Evolutionary conservation across 2,113 vertebrate species (phyloP).

Genomic region (Sapayoa aenigma): DNA sequence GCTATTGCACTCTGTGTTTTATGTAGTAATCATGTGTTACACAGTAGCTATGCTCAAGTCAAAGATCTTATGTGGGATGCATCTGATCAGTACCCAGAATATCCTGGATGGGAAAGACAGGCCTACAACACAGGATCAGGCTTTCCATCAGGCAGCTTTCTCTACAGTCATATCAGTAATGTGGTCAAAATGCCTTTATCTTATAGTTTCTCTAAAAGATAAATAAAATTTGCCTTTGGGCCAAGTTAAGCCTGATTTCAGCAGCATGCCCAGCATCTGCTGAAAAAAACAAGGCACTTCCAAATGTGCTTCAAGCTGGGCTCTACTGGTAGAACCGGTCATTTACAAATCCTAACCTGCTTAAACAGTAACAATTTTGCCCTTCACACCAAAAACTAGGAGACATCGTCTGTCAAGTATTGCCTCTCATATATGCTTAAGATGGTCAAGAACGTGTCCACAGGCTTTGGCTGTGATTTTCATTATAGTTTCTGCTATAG

Average conservation of each 20-base stretch:
- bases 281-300: constrained; percentile 47
- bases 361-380: not conserved
- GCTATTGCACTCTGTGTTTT: not conserved
- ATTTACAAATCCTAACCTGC: constrained; percentile 23
- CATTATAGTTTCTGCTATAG: not conserved
- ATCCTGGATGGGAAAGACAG: not conserved
- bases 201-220: not conserved
- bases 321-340: not conserved
- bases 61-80: not conserved
- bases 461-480: not conserved
- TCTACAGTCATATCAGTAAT: not conserved
- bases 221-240: not conserved
- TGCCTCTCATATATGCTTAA: not conserved
- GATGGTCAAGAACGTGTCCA: not conserved
- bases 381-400: not conserved
- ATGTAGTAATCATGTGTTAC: not conserved
- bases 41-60: not conserved
- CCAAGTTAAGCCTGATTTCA: not conserved
- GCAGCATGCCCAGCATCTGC: constrained; percentile 5
- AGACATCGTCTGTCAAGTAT: not conserved
- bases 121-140: not conserved
- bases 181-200: not conserved
- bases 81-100: not conserved
- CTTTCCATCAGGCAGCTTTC: not conserved
- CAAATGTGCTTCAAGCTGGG: constrained; percentile 41